Percentiles rank a stretch among this genome's conserved stretches.
Evolutionary conservation across 2,113 vertebrate genomes (phyloP).

Genomic region (Tetrax tetrax): DNA sequence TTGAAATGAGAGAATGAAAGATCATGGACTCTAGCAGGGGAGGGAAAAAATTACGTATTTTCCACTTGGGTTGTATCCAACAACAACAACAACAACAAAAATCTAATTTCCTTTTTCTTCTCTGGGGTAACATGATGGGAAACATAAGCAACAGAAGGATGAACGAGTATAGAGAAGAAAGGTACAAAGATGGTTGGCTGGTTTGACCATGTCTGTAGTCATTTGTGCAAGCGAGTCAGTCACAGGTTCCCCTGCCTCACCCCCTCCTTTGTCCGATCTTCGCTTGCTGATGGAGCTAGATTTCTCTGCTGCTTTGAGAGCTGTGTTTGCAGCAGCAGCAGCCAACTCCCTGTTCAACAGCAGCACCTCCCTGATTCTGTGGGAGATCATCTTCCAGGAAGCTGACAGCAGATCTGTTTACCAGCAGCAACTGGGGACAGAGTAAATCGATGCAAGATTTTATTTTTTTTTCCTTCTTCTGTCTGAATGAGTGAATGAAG

Average conservation of each 20-base stretch:
- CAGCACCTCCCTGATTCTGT: neutral
- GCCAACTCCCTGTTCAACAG: neutral
- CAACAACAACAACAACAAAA: neutral
- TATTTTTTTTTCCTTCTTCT: neutral
- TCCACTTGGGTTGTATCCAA: neutral
- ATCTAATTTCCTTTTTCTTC: neutral
- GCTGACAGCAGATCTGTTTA: neutral
- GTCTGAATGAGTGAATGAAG: neutral
- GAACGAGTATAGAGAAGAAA: neutral
- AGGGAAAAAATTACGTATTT: neutral
- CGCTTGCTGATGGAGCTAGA: neutral
- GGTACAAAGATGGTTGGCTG: neutral
- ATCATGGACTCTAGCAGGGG: neutral
- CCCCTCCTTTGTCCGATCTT: neutral
- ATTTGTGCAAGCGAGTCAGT: neutral
- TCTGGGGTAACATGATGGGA: neutral
- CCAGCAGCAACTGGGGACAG: neutral
- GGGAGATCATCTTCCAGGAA: slow-evolving; percentile 16
- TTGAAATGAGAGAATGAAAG: neutral
- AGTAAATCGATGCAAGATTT: neutral
- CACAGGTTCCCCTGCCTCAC: neutral
- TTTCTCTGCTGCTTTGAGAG: neutral
- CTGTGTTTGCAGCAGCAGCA: neutral
- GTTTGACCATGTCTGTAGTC: neutral
- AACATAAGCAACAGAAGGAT: neutral